phyloP scores from a whole-genome alignment of 64 coral and sea anemone genomes.

The Porites lutea region DNA sequence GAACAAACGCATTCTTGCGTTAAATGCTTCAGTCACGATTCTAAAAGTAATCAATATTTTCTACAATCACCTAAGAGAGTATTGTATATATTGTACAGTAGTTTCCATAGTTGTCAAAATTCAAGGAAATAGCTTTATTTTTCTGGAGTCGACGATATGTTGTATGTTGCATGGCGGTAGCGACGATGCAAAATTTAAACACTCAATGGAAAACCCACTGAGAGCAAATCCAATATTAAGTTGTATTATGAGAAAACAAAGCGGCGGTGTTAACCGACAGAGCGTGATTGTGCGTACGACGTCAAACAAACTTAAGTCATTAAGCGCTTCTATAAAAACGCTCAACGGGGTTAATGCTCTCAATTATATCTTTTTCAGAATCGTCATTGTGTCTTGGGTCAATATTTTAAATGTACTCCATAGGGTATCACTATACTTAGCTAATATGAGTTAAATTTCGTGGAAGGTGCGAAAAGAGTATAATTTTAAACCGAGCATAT shows the following conservation, averaged over 20 bases:
- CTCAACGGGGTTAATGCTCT: background rate
- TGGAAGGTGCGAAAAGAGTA: no score
- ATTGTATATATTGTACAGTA: background rate
- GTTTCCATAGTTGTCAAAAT: background rate
- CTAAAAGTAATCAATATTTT: background rate
- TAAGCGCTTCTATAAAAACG: background rate
- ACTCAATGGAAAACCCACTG: background rate
- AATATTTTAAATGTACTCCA: background rate
- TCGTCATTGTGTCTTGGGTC: background rate
- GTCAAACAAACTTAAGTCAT: background rate
- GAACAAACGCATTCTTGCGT: background rate
- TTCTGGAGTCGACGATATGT: background rate
- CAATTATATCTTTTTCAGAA: background rate
- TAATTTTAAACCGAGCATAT: no score
- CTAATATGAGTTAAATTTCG: no score
- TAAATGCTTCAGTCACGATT: conserved; percentile 4
- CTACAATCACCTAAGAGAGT: background rate
- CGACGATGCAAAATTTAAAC: background rate
- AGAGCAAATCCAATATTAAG: background rate
- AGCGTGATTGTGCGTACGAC: background rate
- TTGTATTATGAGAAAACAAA: background rate
- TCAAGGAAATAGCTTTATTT: background rate
- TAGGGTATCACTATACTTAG: no score
- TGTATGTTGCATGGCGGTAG: background rate
- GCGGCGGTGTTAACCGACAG: background rate